These are phyloP conservation scores for Carollia perspicillata DNA, from an alignment of 2,113 vertebrate genomes.

Conservation along the genomic window DNA sequence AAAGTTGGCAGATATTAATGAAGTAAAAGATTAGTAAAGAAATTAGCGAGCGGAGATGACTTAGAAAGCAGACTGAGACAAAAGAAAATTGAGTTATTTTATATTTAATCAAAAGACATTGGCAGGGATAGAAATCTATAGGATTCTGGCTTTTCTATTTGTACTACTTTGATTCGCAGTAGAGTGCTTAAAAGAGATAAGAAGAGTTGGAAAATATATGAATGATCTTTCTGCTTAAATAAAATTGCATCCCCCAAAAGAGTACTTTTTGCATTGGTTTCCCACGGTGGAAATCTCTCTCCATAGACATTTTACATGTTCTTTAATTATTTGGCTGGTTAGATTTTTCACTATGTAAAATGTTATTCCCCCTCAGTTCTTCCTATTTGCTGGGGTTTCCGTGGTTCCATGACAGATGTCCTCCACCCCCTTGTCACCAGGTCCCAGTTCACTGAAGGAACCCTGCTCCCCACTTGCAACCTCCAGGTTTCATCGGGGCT, in stretches of 20 bases:
- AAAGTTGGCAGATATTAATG: constrained; percentile 40
- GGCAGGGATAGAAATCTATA: not conserved
- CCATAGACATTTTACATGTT: not conserved
- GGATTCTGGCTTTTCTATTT: not conserved
- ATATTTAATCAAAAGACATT: not conserved
- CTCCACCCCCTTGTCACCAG: not conserved
- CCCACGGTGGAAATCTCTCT: not conserved
- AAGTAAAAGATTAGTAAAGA: constrained; percentile 39
- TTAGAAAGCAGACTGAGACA: not conserved
- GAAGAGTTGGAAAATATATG: not conserved
- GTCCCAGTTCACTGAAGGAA: constrained; percentile 23
- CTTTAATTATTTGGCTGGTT: constrained; percentile 46
- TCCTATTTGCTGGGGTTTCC: not conserved
- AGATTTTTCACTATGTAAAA: constrained; percentile 34
- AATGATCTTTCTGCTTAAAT: not conserved
- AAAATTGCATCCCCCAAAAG: constrained; percentile 14
- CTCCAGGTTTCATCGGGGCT: not conserved
- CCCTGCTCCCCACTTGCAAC: not conserved
- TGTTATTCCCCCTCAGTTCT: constrained; percentile 4
- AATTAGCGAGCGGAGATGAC: not conserved
- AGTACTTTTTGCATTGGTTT: not conserved
- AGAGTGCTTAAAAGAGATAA: not conserved
- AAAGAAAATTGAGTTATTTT: not conserved
- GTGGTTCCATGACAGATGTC: not conserved
- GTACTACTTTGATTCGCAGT: not conserved